phyloP scores from a whole-genome alignment of 2,888 invertebrate species.

The Chrysomela aeneicollis region DNA sequence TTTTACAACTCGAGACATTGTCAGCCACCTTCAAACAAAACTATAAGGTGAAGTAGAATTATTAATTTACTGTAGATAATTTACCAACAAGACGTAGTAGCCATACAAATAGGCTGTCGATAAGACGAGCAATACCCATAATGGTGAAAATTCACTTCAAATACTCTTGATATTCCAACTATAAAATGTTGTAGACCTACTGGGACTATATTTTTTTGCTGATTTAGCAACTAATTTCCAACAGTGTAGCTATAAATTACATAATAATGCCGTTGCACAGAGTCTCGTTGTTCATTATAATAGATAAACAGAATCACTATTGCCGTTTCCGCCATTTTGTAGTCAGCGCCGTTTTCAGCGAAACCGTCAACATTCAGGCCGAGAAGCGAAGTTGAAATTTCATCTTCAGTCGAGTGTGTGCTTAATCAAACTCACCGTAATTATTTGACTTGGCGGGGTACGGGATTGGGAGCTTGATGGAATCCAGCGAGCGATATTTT shows the following conservation, averaged over 20 bases:
- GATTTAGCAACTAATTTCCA: no score
- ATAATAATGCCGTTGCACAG: background rate
- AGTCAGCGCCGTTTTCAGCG: slow-evolving; percentile 38
- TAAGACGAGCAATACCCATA: no score
- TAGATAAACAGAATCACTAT: background rate
- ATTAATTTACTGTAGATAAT: no score
- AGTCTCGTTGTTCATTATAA: slow-evolving; percentile 28
- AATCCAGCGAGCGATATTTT: background rate
- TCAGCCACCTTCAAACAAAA: no score
- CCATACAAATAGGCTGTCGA: no score
- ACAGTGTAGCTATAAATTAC: background rate
- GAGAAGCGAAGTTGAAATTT: slow-evolving; percentile 15
- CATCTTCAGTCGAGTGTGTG: slow-evolving; percentile 8
- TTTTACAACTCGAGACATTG: no score
- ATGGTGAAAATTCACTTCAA: no score
- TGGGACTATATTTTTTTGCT: no score
- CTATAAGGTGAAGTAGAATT: no score
- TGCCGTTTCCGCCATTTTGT: slow-evolving; percentile 49
- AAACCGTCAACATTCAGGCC: slow-evolving; percentile 24
- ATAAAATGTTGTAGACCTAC: no score
- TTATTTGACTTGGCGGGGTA: background rate
- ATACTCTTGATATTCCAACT: no score
- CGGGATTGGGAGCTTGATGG: slow-evolving; percentile 1
- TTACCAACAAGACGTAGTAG: no score
- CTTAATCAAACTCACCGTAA: slow-evolving; percentile 15